Percentiles rank a stretch among this genome's conserved stretches.
Evolutionary conservation across 2,888 invertebrate genomes (phyloP).

Genomic region (Aporophyla nigra): DNA sequence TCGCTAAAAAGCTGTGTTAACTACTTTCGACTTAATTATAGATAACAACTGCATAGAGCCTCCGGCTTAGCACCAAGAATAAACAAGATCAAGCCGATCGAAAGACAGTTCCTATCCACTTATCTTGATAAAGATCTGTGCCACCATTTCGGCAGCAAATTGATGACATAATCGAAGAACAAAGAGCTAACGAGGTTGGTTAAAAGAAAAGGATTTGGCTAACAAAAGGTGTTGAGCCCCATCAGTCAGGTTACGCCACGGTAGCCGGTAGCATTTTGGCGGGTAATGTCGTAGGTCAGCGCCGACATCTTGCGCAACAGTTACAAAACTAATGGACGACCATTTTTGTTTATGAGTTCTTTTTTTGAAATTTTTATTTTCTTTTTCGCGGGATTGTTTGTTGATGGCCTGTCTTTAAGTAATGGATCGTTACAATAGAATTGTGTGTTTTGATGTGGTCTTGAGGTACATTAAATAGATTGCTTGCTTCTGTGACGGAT

Average conservation of each 20-base stretch:
- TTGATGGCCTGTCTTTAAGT: neutral
- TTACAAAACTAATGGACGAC: conserved; percentile 34
- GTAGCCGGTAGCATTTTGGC: conserved; percentile 48
- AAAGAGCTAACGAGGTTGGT: conserved; percentile 21
- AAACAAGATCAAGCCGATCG: conserved; percentile 12
- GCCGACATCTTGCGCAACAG: conserved; percentile 51
- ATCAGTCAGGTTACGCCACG: conserved; percentile 44
- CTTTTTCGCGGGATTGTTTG: conserved; percentile 13
- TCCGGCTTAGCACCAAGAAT: neutral
- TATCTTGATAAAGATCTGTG: conserved; percentile 32
- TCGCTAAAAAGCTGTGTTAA: conserved; percentile 14
- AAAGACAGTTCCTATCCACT: conserved; percentile 13
- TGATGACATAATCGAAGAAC: conserved; percentile 25
- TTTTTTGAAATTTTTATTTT: conserved; percentile 37
- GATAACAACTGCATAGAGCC: conserved; percentile 41
- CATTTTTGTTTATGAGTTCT: conserved; percentile 41
- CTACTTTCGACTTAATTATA: conserved; percentile 40
- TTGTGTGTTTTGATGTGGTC: neutral
- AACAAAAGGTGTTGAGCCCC: conserved; percentile 32
- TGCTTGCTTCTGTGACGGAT: neutral
- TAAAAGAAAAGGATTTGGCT: conserved; percentile 8
- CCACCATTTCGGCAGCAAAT: conserved; percentile 18
- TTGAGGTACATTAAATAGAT: neutral
- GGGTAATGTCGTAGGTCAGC: conserved; percentile 64
- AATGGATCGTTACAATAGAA: neutral